These are phyloP conservation scores for Halyomorpha halys DNA, from an alignment of 1,140 invertebrate genomes.

Conservation along the genomic window DNA sequence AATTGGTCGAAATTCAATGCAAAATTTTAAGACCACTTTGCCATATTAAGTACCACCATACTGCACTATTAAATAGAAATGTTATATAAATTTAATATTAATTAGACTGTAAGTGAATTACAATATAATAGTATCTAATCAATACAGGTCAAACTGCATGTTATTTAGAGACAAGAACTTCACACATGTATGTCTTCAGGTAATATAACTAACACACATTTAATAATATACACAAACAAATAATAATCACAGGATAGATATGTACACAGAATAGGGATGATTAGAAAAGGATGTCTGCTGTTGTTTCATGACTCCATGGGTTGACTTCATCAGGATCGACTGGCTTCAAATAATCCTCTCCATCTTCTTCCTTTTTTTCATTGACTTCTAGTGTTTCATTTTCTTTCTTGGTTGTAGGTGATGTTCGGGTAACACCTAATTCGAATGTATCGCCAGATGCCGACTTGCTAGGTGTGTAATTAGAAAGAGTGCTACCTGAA, in stretches of 20 bases:
- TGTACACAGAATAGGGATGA: background rate
- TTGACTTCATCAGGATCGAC: constrained; percentile 44
- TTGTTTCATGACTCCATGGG: constrained; percentile 52
- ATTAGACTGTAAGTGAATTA: background rate
- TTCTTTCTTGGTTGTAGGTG: constrained; percentile 27
- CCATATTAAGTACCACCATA: background rate
- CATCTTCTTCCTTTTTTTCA: constrained; percentile 14
- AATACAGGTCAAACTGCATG: constrained; percentile 2
- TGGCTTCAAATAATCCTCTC: constrained; percentile 46
- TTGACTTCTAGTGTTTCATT: constrained; percentile 9
- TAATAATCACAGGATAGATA: constrained; percentile 15
- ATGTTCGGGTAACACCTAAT: constrained; percentile 47
- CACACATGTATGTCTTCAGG: background rate
- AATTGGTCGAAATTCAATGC: too few relatives aligned
- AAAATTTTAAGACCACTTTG: too few relatives aligned
- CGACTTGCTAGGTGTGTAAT: constrained; percentile 52
- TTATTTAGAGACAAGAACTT: too few relatives aligned
- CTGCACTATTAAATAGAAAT: background rate
- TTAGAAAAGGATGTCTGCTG: constrained; percentile 52
- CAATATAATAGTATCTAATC: background rate
- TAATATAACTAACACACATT: background rate
- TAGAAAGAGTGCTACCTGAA: constrained; percentile 41
- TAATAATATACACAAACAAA: constrained; percentile 6
- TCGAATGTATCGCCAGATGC: constrained; percentile 46
- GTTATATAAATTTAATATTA: too few relatives aligned